A percentile compares a stretch with the other conserved stretches of the same genome.
phyloP scores from a whole-genome alignment of 1,140 invertebrate species.

The Drosophila miranda region DNA sequence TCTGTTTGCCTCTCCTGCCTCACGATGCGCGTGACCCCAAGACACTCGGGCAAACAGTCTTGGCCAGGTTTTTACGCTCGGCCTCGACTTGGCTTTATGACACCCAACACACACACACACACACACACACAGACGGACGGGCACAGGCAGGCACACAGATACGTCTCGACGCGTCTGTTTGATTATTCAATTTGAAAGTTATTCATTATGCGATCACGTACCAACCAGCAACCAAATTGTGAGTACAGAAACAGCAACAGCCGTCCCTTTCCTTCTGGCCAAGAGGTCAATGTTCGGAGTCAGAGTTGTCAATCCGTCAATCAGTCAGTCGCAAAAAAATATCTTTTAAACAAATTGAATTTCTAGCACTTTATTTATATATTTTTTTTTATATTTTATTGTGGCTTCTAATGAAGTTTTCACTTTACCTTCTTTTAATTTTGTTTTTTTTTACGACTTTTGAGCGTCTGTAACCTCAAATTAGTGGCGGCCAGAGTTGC shows the following conservation, averaged over 20 bases:
- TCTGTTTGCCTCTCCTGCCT: constrained; percentile 48
- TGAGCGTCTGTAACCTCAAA: constrained; percentile 51
- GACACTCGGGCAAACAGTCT: constrained; percentile 44
- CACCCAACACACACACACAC: constrained; percentile 46
- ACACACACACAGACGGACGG: constrained; percentile 11
- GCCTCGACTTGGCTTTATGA: constrained; percentile 73
- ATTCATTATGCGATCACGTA: constrained; percentile 81
- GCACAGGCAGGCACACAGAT: constrained; percentile 1
- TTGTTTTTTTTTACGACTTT: constrained; percentile 63
- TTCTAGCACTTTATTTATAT: constrained; percentile 66
- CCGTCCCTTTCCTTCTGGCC: background rate
- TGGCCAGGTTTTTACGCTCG: constrained; percentile 59
- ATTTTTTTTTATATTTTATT: constrained; percentile 43
- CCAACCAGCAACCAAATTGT: constrained; percentile 27
- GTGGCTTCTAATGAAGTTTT: constrained; percentile 76
- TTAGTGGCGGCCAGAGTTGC: constrained; percentile 57
- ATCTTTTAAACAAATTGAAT: constrained; percentile 69
- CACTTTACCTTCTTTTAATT: constrained; percentile 39
- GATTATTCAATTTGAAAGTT: constrained; percentile 81
- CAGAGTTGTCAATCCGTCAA: constrained; percentile 65
- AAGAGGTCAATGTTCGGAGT: constrained; percentile 69
- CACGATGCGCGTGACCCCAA: constrained; percentile 67
- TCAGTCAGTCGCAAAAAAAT: constrained; percentile 11
- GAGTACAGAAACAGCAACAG: background rate
- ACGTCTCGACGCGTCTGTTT: constrained; percentile 50